These are phyloP conservation scores for Tipula unca DNA, from an alignment of 2,888 invertebrate genomes.

Conservation along the genomic window DNA sequence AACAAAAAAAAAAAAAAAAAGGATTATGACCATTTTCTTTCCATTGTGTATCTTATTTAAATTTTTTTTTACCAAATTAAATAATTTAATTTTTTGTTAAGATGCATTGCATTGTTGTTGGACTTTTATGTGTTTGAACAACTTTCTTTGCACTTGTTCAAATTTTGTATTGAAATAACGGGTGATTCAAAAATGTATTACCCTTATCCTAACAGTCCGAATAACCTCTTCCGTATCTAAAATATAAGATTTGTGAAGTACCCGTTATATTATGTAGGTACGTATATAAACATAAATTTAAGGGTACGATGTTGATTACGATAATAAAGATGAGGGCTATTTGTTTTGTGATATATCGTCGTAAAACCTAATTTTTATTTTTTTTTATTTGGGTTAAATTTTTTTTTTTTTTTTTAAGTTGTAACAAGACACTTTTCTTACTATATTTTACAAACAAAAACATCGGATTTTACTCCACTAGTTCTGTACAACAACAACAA, in stretches of 20 bases:
- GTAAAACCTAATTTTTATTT: neutral
- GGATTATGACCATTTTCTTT: neutral
- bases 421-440: neutral
- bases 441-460: neutral
- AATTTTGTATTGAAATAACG: neutral
- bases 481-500: neutral
- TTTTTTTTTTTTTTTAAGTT: neutral
- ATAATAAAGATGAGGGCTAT: neutral
- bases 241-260: neutral
- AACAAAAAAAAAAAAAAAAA: neutral
- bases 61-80: neutral
- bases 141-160: constrained; percentile 14
- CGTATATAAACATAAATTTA: neutral
- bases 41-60: neutral
- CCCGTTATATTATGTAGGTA: neutral
- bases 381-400: neutral
- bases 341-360: neutral
- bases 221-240: neutral
- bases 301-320: neutral
- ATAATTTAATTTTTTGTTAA: neutral
- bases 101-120: neutral
- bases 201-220: neutral
- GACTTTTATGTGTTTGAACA: neutral
- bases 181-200: neutral
- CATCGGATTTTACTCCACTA: neutral